A percentile compares a stretch with the other conserved stretches of the same genome.
Evolutionary conservation across 2,888 invertebrate genomes (phyloP).

Genomic region (Stegophylla sp.): DNA sequence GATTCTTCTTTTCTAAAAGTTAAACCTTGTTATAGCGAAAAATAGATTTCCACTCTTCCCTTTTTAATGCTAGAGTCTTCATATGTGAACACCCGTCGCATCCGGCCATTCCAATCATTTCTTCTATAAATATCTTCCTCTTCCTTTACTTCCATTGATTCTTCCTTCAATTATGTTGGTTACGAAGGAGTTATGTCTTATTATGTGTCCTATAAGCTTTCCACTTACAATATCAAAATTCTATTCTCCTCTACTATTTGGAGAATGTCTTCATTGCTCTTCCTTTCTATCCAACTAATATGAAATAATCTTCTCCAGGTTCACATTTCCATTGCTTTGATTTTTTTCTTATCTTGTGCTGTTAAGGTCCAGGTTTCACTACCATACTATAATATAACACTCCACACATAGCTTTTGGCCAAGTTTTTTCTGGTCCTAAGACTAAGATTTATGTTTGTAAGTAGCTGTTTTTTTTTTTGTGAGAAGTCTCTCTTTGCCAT

Average conservation of each 20-base stretch:
- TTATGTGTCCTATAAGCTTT: slow-evolving; percentile 8
- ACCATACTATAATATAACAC: no score
- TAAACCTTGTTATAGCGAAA: slow-evolving; percentile 8
- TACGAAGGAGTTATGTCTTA: slow-evolving; percentile 7
- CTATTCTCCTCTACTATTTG: slow-evolving; percentile 13
- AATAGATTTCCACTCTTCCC: neutral
- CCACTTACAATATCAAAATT: neutral
- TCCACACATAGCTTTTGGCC: slow-evolving; percentile 13
- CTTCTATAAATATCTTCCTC: neutral
- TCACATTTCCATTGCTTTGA: neutral
- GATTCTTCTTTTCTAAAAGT: slow-evolving; percentile 4
- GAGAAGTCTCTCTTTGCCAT: slow-evolving; percentile 19
- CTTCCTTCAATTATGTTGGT: slow-evolving; percentile 2
- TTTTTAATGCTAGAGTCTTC: neutral
- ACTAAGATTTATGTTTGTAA: slow-evolving; percentile 22
- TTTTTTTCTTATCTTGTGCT: slow-evolving; percentile 4
- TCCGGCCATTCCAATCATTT: neutral
- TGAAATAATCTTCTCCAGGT: slow-evolving; percentile 1
- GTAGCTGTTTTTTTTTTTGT: slow-evolving; percentile 27
- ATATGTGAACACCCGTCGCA: neutral
- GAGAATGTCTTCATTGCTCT: neutral
- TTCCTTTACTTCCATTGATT: slow-evolving; percentile 2
- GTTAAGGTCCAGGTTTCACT: neutral
- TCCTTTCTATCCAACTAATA: neutral
- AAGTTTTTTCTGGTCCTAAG: slow-evolving; percentile 14